Conservation (phyloP, 53 echinoderm and acorn worm species). For the Patiria pectinifera region DNA sequence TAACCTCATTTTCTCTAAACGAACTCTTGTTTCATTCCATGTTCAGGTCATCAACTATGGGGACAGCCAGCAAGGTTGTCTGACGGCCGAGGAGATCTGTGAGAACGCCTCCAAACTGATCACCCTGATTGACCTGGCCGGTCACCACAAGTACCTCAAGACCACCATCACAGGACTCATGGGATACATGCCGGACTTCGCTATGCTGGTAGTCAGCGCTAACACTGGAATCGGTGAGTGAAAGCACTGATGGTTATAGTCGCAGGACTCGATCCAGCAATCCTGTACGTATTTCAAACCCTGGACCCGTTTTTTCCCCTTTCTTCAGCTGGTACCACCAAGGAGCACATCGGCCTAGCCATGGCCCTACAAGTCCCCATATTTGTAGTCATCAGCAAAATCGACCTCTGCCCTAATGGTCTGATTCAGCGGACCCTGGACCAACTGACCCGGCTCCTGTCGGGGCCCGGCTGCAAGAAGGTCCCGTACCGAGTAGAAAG, state of each 20-base stretch:
- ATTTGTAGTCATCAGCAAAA: constrained; percentile 93
- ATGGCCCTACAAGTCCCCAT: constrained; percentile 95
- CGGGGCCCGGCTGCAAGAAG: constrained; percentile 81
- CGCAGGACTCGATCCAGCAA: too few relatives aligned
- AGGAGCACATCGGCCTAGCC: constrained; percentile 92
- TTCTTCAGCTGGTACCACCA: constrained; percentile 82
- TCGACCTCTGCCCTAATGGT: constrained; percentile 79
- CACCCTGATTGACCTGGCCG: constrained; percentile 95
- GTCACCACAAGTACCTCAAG: constrained; percentile 99
- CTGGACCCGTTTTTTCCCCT: not conserved
- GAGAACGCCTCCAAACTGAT: constrained; percentile 93
- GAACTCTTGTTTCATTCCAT: not conserved
- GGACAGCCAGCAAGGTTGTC: constrained; percentile 92
- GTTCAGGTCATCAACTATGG: constrained; percentile 93
- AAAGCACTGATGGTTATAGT: too few relatives aligned
- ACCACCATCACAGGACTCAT: constrained; percentile 96
- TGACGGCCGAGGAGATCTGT: constrained; percentile 95
- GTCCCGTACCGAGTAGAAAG: constrained; percentile 77
- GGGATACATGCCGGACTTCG: constrained; percentile 95
- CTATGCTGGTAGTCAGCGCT: constrained; percentile 98
- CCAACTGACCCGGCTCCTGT: constrained; percentile 77
- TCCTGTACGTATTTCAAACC: too few relatives aligned
- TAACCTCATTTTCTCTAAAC: too few relatives aligned
- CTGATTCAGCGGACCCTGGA: constrained; percentile 70
- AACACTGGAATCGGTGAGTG: constrained; percentile 93